Base-by-base conservation (phyloP, 2,888 invertebrate genomes). In the Geotrupes spiniger region DNA sequence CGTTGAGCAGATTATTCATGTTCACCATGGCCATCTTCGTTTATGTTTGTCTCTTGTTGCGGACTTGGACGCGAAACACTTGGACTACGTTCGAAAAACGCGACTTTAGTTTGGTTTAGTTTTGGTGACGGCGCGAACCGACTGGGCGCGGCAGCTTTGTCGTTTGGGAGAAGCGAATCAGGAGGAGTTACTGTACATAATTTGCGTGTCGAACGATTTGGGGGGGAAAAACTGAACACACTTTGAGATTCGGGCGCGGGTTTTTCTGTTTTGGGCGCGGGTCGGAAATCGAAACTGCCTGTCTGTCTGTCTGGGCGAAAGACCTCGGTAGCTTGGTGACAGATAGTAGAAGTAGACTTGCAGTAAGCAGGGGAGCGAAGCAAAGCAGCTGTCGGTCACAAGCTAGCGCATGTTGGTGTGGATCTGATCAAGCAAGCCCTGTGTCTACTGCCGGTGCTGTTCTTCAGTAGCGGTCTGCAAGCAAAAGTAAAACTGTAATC, bases 1-100 rank as follows among this genome's bases (percentile, higher is more conserved):
- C 94, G 80, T 93, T 95, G 72, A 95, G 84, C 72, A 95, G 85
- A 82, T 92, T 94, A 82, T 92, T 93, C 89, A 93, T 90, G 81
- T 91, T 92, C 77, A 92, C 92, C 89, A 93, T 92, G 77, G 91
- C 90, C 85, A 82, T 82, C 64, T 69, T 70, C 61, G 36, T 14
- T 36, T 36, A 17, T 26, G n/a, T 41, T 41, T 41, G 10, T 41
- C 15, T 12, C 11, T 12, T 41, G n/a, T 40, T 40, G 8, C 27
- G 26, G 11, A 27, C 36, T 55, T 62, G 59, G 62, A 64, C 64
- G 63, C 63, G 64, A 64, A 56, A 56, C 54, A 45, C 45, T 46
- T 50, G 50, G 50, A 50, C 45, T 41, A 50, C 45, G 44, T 21
- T 31, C 37, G 33, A 45, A 37, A 42, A 39, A 41, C 46, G 46